Conservation (phyloP, 2,888 invertebrate species). For the Pinctada fucata region DNA sequence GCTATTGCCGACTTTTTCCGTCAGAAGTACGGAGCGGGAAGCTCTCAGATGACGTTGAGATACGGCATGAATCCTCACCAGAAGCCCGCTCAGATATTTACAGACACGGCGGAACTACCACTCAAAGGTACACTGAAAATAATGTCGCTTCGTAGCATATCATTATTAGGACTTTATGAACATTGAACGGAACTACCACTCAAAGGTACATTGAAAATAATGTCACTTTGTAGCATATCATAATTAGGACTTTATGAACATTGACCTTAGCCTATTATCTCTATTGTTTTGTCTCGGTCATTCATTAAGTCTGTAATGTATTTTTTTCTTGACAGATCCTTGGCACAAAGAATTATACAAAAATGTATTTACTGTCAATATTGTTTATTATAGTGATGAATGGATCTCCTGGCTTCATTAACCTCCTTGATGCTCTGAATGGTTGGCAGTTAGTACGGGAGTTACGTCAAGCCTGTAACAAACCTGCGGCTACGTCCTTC, state of each 20-base stretch:
- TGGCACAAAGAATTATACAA: no score
- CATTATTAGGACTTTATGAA: no score
- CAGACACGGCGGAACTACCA: slow-evolving; percentile 87
- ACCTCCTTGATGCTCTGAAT: slow-evolving; percentile 97
- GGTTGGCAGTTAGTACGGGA: slow-evolving; percentile 97
- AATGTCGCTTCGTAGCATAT: background rate
- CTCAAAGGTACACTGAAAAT: slow-evolving; percentile 80
- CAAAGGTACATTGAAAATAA: slow-evolving; percentile 77
- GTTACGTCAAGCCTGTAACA: slow-evolving; percentile 85
- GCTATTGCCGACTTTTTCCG: slow-evolving; percentile 97
- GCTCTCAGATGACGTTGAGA: slow-evolving; percentile 89
- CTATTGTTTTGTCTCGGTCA: no score
- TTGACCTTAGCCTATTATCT: slow-evolving; percentile 61
- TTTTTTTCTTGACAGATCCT: no score
- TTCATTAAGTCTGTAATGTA: no score
- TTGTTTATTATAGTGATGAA: slow-evolving; percentile 84
- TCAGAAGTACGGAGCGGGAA: slow-evolving; percentile 88
- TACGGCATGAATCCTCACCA: slow-evolving; percentile 99
- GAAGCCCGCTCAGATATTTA: slow-evolving; percentile 94
- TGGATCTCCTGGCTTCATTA: slow-evolving; percentile 97
- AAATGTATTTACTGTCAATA: no score
- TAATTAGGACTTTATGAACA: no score
- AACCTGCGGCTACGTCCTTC: slow-evolving; percentile 95
- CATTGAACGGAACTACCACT: slow-evolving; percentile 85
- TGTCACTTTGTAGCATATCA: no score